phyloP scores from a whole-genome alignment of 2,888 invertebrate species.

The Agrochola litura region DNA sequence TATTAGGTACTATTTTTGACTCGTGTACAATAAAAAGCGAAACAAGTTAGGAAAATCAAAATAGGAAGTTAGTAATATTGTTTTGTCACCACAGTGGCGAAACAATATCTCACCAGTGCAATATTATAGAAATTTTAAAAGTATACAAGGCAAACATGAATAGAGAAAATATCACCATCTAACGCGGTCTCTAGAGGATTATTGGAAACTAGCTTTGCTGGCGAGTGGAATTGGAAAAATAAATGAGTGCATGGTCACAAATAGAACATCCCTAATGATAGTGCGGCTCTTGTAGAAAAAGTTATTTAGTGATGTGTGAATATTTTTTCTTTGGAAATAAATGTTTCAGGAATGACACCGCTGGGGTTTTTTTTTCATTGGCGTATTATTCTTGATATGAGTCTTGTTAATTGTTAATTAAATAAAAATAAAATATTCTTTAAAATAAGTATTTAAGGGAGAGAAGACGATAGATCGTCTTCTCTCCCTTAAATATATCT shows the following conservation, averaged over 20 bases:
- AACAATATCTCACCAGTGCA: too few species aligned
- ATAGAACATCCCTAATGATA: conserved; percentile 42
- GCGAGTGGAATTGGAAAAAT: conserved; percentile 48
- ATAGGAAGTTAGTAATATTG: not conserved
- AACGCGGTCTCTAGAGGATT: conserved; percentile 35
- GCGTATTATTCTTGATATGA: too few species aligned
- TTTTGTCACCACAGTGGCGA: too few species aligned
- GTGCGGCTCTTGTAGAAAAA: conserved; percentile 18
- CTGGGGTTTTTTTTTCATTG: too few species aligned
- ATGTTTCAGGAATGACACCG: not conserved
- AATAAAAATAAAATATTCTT: too few species aligned
- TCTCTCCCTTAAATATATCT: too few species aligned
- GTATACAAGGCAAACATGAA: conserved; percentile 29
- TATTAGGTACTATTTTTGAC: not conserved
- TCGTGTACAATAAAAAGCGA: not conserved
- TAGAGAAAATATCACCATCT: conserved; percentile 47
- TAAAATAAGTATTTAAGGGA: too few species aligned
- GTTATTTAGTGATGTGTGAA: conserved; percentile 3
- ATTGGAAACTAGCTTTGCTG: conserved; percentile 51
- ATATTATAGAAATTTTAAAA: conserved; percentile 14
- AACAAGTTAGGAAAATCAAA: not conserved
- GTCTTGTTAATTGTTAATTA: too few species aligned
- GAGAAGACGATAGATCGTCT: too few species aligned
- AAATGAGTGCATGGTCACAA: conserved; percentile 31
- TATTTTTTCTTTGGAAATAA: not conserved